Base-by-base conservation (phyloP, 2,888 invertebrate genomes). In the Neuroscelio doddi region DNA sequence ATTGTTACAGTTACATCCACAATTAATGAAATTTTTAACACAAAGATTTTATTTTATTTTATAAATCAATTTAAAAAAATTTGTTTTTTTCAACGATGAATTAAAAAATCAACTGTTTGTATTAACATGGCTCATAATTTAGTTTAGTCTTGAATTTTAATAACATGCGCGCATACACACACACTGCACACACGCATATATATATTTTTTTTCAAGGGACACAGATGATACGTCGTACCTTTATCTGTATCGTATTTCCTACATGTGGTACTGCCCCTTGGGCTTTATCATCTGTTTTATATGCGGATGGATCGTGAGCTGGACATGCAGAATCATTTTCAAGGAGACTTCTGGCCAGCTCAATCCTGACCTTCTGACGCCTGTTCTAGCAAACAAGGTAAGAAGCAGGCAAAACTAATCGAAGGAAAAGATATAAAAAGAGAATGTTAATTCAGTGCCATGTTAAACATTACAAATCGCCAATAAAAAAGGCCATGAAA, bases 191-290 rank as follows among this genome's bases (percentile, higher is more conserved):
- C 21, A 21, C 21, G 21, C 2, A 5, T 2, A 21, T 21, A 5
- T 5, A 21, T 21, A 21, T n/a, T 17, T 36, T 34, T 56, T 52
- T 65, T 24, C 67, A 74, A 72, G 14, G 27, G 46, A 7, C 17
- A 14, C 41, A 8, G 56, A 67, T n/a, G 65, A 71, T 9, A 9
- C 58, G 1, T 64, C 64, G 5, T 64, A 55, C 52, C 46, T 81
- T 52, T 82, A 81, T 52, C 73, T 78, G 5, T 82, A 80, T 62
- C 76, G 79, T 27, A 71, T 82, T 55, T 82, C 81, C 3, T 80
- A 82, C 63, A 69, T 81, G 78, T 81, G 81, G 81, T 82, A 81
- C 58, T 74, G 81, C 39, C 78, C 80, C 1, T 26, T 82, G 14
- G 80, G 81, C 30, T 79, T 76, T 21, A 10, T 77, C 42, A 30